phyloP scores from a whole-genome alignment of 2,113 vertebrate genomes.

The Poeciliopsis turrubarensis region DNA sequence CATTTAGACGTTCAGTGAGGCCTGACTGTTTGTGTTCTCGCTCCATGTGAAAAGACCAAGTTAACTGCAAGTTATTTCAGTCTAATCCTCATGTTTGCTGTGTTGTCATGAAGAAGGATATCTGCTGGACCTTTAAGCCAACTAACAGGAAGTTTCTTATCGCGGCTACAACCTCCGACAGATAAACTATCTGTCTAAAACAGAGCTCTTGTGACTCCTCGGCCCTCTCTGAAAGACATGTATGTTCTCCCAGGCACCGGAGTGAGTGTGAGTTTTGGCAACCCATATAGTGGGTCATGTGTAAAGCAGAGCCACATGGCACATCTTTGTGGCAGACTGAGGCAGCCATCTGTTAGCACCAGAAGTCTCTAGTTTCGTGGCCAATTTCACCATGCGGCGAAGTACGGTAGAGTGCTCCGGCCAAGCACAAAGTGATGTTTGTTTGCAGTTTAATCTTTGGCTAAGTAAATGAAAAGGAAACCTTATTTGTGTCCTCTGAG shows the following conservation, averaged over 20 bases:
- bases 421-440: conserved; percentile 55
- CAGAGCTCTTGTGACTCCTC: conserved; percentile 22
- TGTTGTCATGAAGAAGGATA: background rate
- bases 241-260: conserved; percentile 29
- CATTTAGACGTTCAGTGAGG: conserved; percentile 1
- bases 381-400: conserved; percentile 73
- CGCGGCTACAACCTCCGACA: conserved; percentile 12
- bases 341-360: conserved; percentile 75
- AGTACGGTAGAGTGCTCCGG: conserved; percentile 40
- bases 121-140: conserved; percentile 8
- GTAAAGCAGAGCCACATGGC: conserved; percentile 72
- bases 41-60: conserved; percentile 14
- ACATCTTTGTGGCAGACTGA: conserved; percentile 60
- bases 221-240: conserved; percentile 33
- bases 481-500: conserved; percentile 35
- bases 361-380: conserved; percentile 68
- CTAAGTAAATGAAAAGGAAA: conserved; percentile 51
- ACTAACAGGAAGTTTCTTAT: conserved; percentile 51
- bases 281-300: conserved; percentile 71
- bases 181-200: conserved; percentile 25
- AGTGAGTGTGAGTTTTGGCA: conserved; percentile 57
- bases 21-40: conserved; percentile 1
- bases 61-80: background rate
- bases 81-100: conserved; percentile 8
- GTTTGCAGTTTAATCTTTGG: conserved; percentile 57